Base-by-base conservation (phyloP, 2,113 vertebrate genomes). In the Amphiprion ocellaris region DNA sequence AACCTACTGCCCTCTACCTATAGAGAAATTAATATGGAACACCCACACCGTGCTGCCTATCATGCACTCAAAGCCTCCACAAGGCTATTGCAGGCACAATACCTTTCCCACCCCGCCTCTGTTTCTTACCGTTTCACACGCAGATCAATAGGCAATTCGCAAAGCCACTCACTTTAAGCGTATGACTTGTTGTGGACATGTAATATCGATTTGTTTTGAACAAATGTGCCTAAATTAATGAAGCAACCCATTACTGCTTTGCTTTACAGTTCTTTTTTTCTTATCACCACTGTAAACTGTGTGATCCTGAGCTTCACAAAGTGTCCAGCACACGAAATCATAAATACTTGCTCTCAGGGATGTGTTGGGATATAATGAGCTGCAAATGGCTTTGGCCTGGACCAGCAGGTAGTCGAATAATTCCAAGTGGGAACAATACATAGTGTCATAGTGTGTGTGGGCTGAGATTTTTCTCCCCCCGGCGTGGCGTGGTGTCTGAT, bases 81-180 rank as follows among this genome's bases (percentile, higher is more conserved):
- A 75, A 85, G 83, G 81, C 88, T 85, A 80, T 83, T 87, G 84
- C 82, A 78, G 79, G 77, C 76, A 47, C 79, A 65, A 73, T 69
- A 58, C 62, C 76, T 65, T 72, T 55, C 24, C 66, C 73, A 67
- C n/a, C 79, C 39, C 39, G 4, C 55, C 23, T 24, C 5, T 30
- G 61, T 53, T 77, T 77, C 70, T 74, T 44, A 60, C 67, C 26
- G 66, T 74, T 87, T 87, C 82, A 79, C 82, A 83, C 79, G 10
- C 79, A 65, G 88, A 92, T 92, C 92, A 88, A 93, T 92, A 93
- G 87, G 80, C 88, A 92, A 93, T 93, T 91, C 91, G 55, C 87
- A 75, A 79, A 87, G 89, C 84, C 84, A 83, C 83, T 90, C 81
- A 79, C 84, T 88, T 87, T 89, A 85, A 90, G 81, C 53, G 44